Evolutionary conservation across 37 sponge, comb jelly and placozoan species (phyloP).

Genomic region (Theonella swinhoei): DNA sequence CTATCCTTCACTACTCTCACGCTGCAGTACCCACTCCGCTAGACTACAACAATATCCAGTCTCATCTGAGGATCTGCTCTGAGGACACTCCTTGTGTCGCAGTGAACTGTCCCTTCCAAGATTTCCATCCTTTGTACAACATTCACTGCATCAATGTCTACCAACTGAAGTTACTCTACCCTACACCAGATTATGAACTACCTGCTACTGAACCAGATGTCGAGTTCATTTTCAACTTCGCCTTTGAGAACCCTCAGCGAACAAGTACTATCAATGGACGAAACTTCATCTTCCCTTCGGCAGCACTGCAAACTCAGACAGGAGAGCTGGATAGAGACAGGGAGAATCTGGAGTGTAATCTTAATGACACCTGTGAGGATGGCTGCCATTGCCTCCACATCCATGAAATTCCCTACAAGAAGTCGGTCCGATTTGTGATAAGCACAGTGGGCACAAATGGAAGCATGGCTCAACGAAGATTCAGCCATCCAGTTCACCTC

Average conservation of each 20-base stretch:
- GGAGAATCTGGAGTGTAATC: background rate
- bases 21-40: background rate
- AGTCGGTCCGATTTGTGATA: slow-evolving; percentile 7
- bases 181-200: background rate
- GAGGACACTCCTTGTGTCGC: slow-evolving; percentile 27
- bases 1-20: slow-evolving; percentile 66
- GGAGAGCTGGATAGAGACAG: slow-evolving; percentile 1
- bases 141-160: slow-evolving; percentile 39
- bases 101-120: slow-evolving; percentile 74
- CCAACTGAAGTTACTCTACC: background rate
- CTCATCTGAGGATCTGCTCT: slow-evolving; percentile 9
- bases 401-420: background rate
- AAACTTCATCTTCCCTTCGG: slow-evolving; percentile 33
- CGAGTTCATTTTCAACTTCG: slow-evolving; percentile 42
- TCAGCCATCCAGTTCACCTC: slow-evolving; percentile 61
- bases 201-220: slow-evolving; percentile 12
- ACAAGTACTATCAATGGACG: slow-evolving; percentile 42
- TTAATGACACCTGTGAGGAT: background rate
- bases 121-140: slow-evolving; percentile 53
- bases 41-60: slow-evolving; percentile 10
- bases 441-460: background rate
- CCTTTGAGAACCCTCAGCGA: slow-evolving; percentile 25
- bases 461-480: background rate
- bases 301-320: slow-evolving; percentile 18
- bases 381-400: slow-evolving; percentile 20